These are phyloP conservation scores for Aplysina aerophoba DNA, from an alignment of 37 sponge, comb jelly and placozoan genomes.

Conservation along the genomic window DNA sequence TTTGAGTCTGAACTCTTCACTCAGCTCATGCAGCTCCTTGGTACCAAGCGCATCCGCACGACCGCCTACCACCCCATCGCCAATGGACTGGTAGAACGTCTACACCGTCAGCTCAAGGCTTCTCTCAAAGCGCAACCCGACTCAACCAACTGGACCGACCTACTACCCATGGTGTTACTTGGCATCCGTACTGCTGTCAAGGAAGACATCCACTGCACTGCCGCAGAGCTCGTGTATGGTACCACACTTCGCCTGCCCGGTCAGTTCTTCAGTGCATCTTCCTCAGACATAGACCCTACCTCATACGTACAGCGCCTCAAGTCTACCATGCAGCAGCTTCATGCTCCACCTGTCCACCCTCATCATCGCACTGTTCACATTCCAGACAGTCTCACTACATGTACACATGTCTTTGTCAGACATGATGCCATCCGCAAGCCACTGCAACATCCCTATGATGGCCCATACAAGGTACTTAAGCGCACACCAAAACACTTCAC, in stretches of 20 bases:
- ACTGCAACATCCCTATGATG: conserved; percentile 63
- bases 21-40: conserved; percentile 42
- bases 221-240: conserved; percentile 52
- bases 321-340: conserved; percentile 30
- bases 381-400: conserved; percentile 28
- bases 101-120: conserved; percentile 54
- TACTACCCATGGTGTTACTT: conserved; percentile 41
- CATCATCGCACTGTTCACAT: conserved; percentile 25
- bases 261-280: conserved; percentile 37
- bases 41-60: conserved; percentile 33
- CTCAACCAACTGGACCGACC: conserved; percentile 27
- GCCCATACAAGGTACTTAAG: conserved; percentile 52
- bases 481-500: conserved; percentile 69
- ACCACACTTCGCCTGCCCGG: conserved; percentile 54
- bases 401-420: conserved; percentile 70
- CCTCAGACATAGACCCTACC: conserved; percentile 26
- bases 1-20: conserved; percentile 47
- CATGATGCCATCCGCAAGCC: conserved; percentile 67
- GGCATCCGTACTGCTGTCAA: conserved; percentile 42
- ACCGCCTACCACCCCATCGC: conserved; percentile 58
- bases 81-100: conserved; percentile 51
- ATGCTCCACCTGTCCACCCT: conserved; percentile 31
- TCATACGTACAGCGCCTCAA: conserved; percentile 45
- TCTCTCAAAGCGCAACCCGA: conserved; percentile 39
- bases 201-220: conserved; percentile 46